phyloP scores from a whole-genome alignment of 2,888 invertebrate genomes.

The Listrodromus nycthemerus region DNA sequence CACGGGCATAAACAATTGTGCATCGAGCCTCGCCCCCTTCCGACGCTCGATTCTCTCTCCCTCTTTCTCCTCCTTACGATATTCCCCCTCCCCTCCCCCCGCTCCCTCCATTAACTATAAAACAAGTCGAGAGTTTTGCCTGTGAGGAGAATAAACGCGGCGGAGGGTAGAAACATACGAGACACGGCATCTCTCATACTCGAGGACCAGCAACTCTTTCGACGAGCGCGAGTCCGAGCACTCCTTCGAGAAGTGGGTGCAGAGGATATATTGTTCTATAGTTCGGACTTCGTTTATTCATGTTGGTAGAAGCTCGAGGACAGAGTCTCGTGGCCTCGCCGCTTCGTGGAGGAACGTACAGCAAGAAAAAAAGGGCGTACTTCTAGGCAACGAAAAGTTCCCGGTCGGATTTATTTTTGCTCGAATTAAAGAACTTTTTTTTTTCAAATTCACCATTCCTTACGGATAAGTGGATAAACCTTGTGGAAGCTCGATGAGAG shows the following conservation, averaged over 20 bases:
- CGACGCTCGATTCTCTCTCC: slow-evolving; percentile 74
- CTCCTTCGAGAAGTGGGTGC: slow-evolving; percentile 19
- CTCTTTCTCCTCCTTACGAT: slow-evolving; percentile 37
- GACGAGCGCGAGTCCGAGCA: slow-evolving; percentile 10
- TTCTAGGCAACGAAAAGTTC: background rate
- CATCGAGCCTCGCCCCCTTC: slow-evolving; percentile 82
- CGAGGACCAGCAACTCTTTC: slow-evolving; percentile 40
- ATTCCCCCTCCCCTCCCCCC: slow-evolving; percentile 12
- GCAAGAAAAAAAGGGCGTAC: background rate
- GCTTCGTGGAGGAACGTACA: background rate
- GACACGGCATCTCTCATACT: slow-evolving; percentile 37
- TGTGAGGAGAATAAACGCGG: slow-evolving; percentile 40
- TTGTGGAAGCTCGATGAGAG: no score
- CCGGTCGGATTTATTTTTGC: background rate
- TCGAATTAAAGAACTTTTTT: no score
- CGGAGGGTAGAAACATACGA: slow-evolving; percentile 33
- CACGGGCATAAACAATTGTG: slow-evolving; percentile 83
- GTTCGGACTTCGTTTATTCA: slow-evolving; percentile 1
- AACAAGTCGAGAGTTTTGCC: slow-evolving; percentile 29
- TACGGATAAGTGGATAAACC: background rate
- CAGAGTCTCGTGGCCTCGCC: background rate
- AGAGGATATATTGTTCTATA: slow-evolving; percentile 22
- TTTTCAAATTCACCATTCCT: background rate
- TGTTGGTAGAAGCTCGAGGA: background rate
- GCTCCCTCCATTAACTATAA: slow-evolving; percentile 8